Conservation (phyloP, 2,888 invertebrate species). For the Drosophila subquinaria region DNA sequence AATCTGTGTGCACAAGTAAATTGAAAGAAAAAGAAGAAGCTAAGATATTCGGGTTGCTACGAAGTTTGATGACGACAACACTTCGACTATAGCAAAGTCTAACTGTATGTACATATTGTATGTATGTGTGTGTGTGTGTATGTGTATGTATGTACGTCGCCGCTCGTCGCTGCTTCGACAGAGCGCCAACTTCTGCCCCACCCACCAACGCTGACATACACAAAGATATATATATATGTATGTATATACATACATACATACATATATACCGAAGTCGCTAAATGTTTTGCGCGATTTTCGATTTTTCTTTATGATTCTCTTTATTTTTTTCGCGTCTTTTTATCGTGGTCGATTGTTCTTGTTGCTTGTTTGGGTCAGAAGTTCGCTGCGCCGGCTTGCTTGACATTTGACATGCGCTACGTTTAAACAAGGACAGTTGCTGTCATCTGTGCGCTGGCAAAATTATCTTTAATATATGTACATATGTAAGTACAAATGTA, state of each 20-base stretch:
- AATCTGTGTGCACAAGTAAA: constrained; percentile 68
- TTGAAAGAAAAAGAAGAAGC: constrained; percentile 63
- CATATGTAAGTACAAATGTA: no score
- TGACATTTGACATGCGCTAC: constrained; percentile 52
- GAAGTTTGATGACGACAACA: constrained; percentile 75
- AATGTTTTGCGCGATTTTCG: constrained; percentile 51
- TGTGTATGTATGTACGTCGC: constrained; percentile 12
- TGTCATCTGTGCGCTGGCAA: no score
- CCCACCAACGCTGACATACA: constrained; percentile 32
- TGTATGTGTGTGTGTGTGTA: not conserved
- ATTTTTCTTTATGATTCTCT: constrained; percentile 41
- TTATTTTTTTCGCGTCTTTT: constrained; percentile 67
- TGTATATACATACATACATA: not conserved
- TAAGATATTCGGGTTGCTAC: constrained; percentile 50
- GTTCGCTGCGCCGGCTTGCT: constrained; percentile 58
- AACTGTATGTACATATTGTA: constrained; percentile 47
- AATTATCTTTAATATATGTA: not conserved
- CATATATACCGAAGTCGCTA: constrained; percentile 14
- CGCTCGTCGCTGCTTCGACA: constrained; percentile 15
- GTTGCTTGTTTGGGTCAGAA: constrained; percentile 74
- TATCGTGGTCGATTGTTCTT: constrained; percentile 58
- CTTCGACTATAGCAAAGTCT: constrained; percentile 63
- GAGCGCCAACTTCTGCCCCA: constrained; percentile 34
- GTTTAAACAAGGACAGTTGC: constrained; percentile 33
- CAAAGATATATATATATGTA: not conserved